These are phyloP conservation scores for Drosophila quadrilineata DNA, from an alignment of 1,140 invertebrate genomes.

Conservation along the genomic window DNA sequence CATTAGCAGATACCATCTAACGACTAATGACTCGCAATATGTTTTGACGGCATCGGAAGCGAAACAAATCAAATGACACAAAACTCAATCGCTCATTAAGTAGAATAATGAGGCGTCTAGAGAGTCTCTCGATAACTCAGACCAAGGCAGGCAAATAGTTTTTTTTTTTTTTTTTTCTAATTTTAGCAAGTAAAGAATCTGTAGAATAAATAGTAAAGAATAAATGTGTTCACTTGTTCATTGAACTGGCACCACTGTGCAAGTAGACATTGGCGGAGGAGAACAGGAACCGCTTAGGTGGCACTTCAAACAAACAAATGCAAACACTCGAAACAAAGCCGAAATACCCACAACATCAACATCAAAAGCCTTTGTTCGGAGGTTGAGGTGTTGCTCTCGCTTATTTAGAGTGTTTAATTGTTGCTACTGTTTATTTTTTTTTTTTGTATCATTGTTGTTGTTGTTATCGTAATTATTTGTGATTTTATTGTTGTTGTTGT, in stretches of 20 bases:
- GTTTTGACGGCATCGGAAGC: constrained; percentile 64
- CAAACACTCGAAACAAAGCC: constrained; percentile 24
- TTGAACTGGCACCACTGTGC: constrained; percentile 17
- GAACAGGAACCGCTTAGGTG: constrained; percentile 14
- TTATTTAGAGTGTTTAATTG: background rate
- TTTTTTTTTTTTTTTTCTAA: too few relatives aligned
- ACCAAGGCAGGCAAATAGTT: too few relatives aligned
- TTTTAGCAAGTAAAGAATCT: too few relatives aligned
- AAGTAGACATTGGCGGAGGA: background rate
- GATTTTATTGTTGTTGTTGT: constrained; percentile 26
- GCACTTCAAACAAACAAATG: constrained; percentile 50
- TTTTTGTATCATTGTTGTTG: background rate
- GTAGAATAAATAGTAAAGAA: too few relatives aligned
- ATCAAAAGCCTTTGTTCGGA: too few relatives aligned
- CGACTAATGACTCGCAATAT: constrained; percentile 64
- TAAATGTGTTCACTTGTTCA: background rate
- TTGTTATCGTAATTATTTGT: constrained; percentile 4
- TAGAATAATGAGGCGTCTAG: constrained; percentile 50
- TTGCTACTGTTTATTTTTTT: background rate
- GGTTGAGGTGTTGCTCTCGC: constrained; percentile 35
- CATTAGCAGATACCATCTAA: constrained; percentile 60
- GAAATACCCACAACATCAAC: constrained; percentile 24
- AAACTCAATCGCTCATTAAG: constrained; percentile 58
- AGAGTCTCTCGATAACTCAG: constrained; percentile 3
- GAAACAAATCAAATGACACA: constrained; percentile 60